Percentiles rank a stretch among this genome's conserved stretches.
These are phyloP conservation scores for Danaus plexippus DNA, from an alignment of 1,140 invertebrate genomes.

Conservation along the genomic window DNA sequence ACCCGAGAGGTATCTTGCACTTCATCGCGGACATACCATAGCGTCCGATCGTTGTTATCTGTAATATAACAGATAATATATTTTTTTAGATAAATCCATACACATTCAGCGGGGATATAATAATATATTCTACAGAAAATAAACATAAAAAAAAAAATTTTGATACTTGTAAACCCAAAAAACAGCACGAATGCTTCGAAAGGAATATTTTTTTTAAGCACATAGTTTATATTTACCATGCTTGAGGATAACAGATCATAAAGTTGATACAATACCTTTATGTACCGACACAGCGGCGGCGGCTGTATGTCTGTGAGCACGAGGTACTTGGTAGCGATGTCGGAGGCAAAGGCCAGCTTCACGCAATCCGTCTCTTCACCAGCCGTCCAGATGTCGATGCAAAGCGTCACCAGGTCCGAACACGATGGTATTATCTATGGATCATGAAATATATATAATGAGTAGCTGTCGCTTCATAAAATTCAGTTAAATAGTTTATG, in stretches of 20 bases:
- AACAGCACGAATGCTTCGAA: no score
- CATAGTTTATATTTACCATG: no score
- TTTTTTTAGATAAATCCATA: background rate
- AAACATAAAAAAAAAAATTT: background rate
- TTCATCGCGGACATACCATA: conserved; percentile 92
- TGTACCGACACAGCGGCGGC: conserved; percentile 87
- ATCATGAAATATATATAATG: conserved; percentile 5
- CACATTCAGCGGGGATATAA: no score
- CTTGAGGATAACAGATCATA: conserved; percentile 1
- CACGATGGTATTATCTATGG: conserved; percentile 85
- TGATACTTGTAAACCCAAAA: no score
- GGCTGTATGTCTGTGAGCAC: conserved; percentile 91
- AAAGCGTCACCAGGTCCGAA: conserved; percentile 87
- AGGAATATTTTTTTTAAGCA: no score
- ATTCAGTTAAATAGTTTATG: background rate
- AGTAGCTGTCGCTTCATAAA: background rate
- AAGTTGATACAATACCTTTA: conserved; percentile 78
- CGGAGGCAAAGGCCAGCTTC: conserved; percentile 87
- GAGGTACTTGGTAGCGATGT: conserved; percentile 87
- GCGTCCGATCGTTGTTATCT: conserved; percentile 89
- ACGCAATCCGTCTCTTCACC: conserved; percentile 88
- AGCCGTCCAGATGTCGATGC: conserved; percentile 90
- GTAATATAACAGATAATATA: conserved; percentile 15
- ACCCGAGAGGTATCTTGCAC: conserved; percentile 91
- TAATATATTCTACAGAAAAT: background rate